Base-by-base conservation (phyloP, 2,113 vertebrate genomes). In the Platysternon megacephalum region DNA sequence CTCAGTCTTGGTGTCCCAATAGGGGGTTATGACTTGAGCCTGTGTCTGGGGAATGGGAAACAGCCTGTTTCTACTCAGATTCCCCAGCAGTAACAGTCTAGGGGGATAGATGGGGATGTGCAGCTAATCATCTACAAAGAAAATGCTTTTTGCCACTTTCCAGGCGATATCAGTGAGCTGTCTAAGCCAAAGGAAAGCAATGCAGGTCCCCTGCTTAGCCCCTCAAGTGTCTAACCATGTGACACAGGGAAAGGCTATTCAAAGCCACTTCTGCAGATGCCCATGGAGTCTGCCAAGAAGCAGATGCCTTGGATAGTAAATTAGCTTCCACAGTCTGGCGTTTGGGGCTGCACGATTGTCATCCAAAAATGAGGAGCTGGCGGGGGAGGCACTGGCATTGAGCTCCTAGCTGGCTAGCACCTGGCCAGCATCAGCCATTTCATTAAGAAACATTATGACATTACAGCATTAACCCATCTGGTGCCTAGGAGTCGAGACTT, bases 111-210 rank as follows among this genome's bases (percentile, higher is more conserved):
- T 46, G 49, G 65, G 65, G 92, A 94, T 58, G n/a, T 53, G 74
- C 56, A 88, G 89, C n/a, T 46, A 90, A 88, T 92, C 91, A 87
- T 93, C 87, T 91, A 92, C 85, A 94, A 96, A 97, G 95, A 91
- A 89, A 95, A 95, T 0, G 1, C 24, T 76, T 88, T 86, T 93
- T 1, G 44, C 16, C 0, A 11, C 85, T 96, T 85, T 82, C 46
- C 81, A 94, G 79, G 42, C 89, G 88, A 53, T 74, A 87, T 65
- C 87, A 89, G 65, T 87, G 95, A 97, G 39, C 26, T 11, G 28
- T 78, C 84, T 44, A 5, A 72, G 21, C 65, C n/a, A 68, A 22
- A n/a, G 3, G 4, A 48, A 90, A 76, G 90, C 79, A 79, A 91
- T 93, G 83, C 53, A 87, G 48, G 82, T 80, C 53, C 82, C 56